Evolutionary conservation across 2,797 vertebrate species (phyloP), one percentile per base, ranked within the genome.

Genomic region (Carduelis carduelis): DNA sequence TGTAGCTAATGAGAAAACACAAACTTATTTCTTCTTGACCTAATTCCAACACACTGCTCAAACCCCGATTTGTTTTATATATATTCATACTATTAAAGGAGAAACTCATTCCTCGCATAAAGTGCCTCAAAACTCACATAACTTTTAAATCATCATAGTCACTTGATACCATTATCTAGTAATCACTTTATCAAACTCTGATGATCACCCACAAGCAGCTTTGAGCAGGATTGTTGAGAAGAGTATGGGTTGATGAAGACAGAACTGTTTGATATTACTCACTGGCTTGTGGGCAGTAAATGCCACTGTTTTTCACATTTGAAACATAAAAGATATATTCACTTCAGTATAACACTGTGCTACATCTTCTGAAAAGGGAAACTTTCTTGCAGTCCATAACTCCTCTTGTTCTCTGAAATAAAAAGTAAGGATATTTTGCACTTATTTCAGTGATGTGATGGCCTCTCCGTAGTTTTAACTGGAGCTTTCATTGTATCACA

Each of bases 111-210:
- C 88, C 96, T 98, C 89, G 92, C 16, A 9, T 91, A 94, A 97
- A 97, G 95, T 97, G 89, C 82, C 97, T 86, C 71, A 95, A 95
- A 86, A 96, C 78, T 92, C 70, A n/a, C 89, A 83, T 94, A 97
- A 97, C 79, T 92, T 97, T 92, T 96, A 93, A 97, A 97, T 97
- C 76, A 9, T 95, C 85, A 90, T 91, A 94, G 87, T 91, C 97
- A 95, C 96, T 97, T 97, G 95, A 97, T 97, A 95, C 70, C 59
- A 88, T 97, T 97, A 95, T 93, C 91, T 97, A 95, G 78, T 97
- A 97, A 98, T 97, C 96, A 94, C 87, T 98, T 96, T 97, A 96
- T 97, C 96, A 97, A 97, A 97, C 95, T 89, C 77, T 90, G 64
- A 75, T 96, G 93, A 96, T 97, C 96, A 97, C 86, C 89, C 95